Conservation (phyloP, 2,888 invertebrate genomes). For the Cataglyphis livida region DNA sequence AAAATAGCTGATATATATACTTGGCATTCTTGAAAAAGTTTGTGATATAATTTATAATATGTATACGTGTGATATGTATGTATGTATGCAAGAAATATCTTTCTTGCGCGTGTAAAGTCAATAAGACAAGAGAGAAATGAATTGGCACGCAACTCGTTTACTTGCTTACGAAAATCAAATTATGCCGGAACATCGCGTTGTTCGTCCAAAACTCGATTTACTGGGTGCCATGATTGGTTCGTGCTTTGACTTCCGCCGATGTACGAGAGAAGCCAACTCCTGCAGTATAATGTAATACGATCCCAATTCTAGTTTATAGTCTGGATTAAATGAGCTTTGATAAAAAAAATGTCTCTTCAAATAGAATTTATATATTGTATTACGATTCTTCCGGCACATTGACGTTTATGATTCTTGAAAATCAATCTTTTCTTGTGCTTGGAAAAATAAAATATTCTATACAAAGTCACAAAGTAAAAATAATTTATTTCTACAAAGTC, state of each 20-base stretch:
- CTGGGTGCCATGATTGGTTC: conserved; percentile 64
- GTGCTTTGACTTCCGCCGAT: conserved; percentile 63
- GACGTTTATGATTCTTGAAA: background rate
- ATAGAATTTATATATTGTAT: conserved; percentile 14
- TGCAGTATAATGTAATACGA: conserved; percentile 26
- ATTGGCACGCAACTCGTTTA: conserved; percentile 52
- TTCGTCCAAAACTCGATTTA: conserved; percentile 62
- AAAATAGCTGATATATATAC: background rate
- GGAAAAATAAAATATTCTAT: background rate
- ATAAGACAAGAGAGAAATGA: conserved; percentile 7
- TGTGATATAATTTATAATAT: background rate
- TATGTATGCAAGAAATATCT: background rate
- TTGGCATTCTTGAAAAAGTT: background rate
- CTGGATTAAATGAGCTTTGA: conserved; percentile 33
- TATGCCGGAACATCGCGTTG: conserved; percentile 52
- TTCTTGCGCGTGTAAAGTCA: background rate
- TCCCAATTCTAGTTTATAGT: conserved; percentile 46
- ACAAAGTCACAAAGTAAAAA: background rate
- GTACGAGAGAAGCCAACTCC: conserved; percentile 26
- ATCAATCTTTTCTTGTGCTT: background rate
- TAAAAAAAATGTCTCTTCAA: conserved; percentile 35
- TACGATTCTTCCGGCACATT: conserved; percentile 4
- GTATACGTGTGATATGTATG: background rate
- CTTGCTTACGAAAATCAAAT: conserved; percentile 63
- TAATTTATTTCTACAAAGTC: background rate